Base-by-base conservation (phyloP, 1,140 invertebrate species). In the Wiebesia pumilae region DNA sequence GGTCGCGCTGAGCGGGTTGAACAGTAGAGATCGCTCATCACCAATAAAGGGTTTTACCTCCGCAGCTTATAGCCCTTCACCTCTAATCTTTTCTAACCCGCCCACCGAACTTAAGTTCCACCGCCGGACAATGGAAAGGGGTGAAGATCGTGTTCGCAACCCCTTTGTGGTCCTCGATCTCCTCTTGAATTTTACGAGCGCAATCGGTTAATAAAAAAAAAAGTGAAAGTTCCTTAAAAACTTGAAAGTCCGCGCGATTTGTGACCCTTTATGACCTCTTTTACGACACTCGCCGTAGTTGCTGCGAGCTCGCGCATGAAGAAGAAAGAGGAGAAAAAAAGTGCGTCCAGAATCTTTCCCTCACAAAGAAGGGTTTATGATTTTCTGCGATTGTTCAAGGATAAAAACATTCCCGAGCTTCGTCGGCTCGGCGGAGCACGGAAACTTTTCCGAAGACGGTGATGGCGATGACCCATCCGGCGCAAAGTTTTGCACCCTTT, bases 21-120 rank as follows among this genome's bases (percentile, higher is more conserved):
- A 89, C 84, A 90, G 88, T 91, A 91, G 90, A 89, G 89, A 90
- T 88, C 90, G 86, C 88, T 93, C 89, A 94, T 93, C 91, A 93
- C 92, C 91, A 92, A 93, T 93, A 92, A 93, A 93, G 90, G 90
- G 91, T 88, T 92, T 92, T 86, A 90, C 87, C 81, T 83, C 79
- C 83, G 14, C 30, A 88, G 75, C 81, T 89, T 79, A 81, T 88
- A 89, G 87, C 86, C 69, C 35, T 54, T 54, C 88, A 87, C 88
- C 89, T 89, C 85, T 90, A 92, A 92, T 92, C 90, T 91, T 93
- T 93, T 93, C 87, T 88, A 92, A 90, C 89, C 86, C 89, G 77
- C 83, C 89, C 91, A 91, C 91, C 88, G 81, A 88, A 85, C 78
- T 87, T 77, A 89, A 90, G 87, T 87, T 89, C 84, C 84, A 84